Base-by-base conservation (phyloP, 1,140 invertebrate genomes). In the Patella vulgata region DNA sequence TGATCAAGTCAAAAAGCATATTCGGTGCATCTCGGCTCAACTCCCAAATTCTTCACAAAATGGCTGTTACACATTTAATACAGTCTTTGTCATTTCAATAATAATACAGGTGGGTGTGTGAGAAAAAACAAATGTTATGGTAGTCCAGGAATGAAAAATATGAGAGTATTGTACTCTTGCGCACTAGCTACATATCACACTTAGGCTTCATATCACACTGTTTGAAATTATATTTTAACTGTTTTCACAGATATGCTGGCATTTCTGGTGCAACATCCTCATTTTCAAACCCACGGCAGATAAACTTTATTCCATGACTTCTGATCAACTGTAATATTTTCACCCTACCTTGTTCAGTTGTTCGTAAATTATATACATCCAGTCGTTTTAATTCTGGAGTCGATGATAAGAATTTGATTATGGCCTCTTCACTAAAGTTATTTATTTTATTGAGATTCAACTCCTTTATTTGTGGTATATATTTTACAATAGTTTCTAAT, bases 301-400 rank as follows among this genome's bases (percentile, higher is more conserved):
- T 59, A 23, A 68, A 56, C 25, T 51, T 71, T 12, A 68, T 27
- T 23, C 52, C 54, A n/a, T 56, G 36, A 21, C 44, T 17, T 56
- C 44, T 66, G 28, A 62, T 59, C 23, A 75, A 47, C 6, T 64
- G 33, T 11, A 46, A 36, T 33, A 75, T 65, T 1, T 19, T 67
- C 36, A 59, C 36, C 11, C 31, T 43, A n/a, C 58, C 70, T 25
- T 74, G 57, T 2, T 23, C 5, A 4, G 68, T 64, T 23, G 66
- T 60, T 23, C 52, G 65, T 19, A 73, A 56, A 47, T 66, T 64
- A 59, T 67, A 74, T 9, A 78, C 66, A 64, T 75, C 71, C 21
- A 75, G 42, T 25, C 57, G 48, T 30, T 62, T 47, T 30, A 77
- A 58, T 1, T 54, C 23, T 21, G 54, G 52, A 54, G 62, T 60